phyloP scores from a whole-genome alignment of 1,140 invertebrate genomes.

The Marisa cornuarietis region DNA sequence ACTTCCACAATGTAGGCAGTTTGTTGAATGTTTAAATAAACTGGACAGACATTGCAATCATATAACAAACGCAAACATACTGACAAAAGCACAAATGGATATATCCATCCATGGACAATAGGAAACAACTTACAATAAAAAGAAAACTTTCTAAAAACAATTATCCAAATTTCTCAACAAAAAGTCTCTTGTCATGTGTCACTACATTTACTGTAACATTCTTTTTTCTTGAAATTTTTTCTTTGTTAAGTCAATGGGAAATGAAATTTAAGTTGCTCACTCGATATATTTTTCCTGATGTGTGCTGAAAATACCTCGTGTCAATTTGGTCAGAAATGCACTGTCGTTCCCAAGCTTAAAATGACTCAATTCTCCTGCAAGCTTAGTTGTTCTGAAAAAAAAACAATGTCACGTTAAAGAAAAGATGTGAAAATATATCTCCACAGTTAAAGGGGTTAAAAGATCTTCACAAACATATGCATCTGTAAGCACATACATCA shows the following conservation, averaged over 20 bases:
- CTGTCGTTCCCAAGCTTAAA: constrained; percentile 86
- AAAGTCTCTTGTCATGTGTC: too few relatives aligned
- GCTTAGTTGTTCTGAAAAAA: constrained; percentile 73
- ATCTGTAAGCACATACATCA: constrained; percentile 25
- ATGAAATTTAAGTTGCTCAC: constrained; percentile 62
- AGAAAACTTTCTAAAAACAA: too few relatives aligned
- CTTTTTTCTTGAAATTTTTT: too few relatives aligned
- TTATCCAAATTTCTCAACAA: too few relatives aligned
- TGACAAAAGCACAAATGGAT: neutral
- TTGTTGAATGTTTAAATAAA: too few relatives aligned
- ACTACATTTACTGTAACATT: too few relatives aligned
- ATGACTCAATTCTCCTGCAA: constrained; percentile 74
- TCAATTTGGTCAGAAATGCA: constrained; percentile 81
- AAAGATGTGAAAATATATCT: constrained; percentile 26
- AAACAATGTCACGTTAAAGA: constrained; percentile 19
- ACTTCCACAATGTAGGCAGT: too few relatives aligned
- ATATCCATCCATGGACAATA: too few relatives aligned
- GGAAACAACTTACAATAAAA: too few relatives aligned
- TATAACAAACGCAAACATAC: neutral
- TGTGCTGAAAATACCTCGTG: constrained; percentile 80
- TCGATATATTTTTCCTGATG: constrained; percentile 82
- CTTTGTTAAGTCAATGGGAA: too few relatives aligned
- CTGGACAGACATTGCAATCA: too few relatives aligned
- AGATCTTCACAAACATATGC: neutral
- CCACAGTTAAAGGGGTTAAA: constrained; percentile 25